phyloP scores from a whole-genome alignment of 1,140 invertebrate genomes.

The Saxidomus purpurata region DNA sequence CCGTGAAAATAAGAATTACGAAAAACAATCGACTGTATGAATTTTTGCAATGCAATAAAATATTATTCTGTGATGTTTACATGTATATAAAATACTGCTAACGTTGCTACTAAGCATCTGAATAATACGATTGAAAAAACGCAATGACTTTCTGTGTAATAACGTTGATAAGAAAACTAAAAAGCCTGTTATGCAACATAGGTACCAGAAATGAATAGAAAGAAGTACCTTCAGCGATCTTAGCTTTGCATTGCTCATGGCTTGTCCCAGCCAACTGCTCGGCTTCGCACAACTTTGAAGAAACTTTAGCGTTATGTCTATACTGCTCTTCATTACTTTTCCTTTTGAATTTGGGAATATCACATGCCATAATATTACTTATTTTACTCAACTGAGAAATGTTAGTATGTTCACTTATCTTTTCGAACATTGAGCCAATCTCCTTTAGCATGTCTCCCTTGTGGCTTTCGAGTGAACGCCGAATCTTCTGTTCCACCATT shows the following conservation, averaged over 20 bases:
- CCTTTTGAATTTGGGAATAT: not conserved
- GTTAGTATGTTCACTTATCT: constrained; percentile 27
- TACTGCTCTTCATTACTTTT: constrained; percentile 13
- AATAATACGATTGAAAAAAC: not conserved
- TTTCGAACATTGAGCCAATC: constrained; percentile 14
- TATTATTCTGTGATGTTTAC: not conserved
- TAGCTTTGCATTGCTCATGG: too few species aligned
- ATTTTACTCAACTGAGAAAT: constrained; percentile 8
- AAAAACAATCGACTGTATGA: too few species aligned
- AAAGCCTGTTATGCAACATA: too few species aligned
- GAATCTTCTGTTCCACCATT: constrained; percentile 1
- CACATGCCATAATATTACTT: constrained; percentile 18
- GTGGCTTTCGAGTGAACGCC: not conserved
- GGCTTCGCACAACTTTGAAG: not conserved
- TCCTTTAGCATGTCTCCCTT: constrained; percentile 16
- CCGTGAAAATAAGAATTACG: too few species aligned
- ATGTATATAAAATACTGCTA: not conserved
- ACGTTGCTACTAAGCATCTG: not conserved
- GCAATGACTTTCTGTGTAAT: too few species aligned
- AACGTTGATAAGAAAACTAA: too few species aligned
- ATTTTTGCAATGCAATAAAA: too few species aligned
- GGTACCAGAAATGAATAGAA: too few species aligned
- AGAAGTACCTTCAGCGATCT: too few species aligned
- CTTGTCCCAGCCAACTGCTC: not conserved
- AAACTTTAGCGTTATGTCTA: not conserved